A percentile compares a stretch with the other conserved stretches of the same genome.
Evolutionary conservation across 1,140 invertebrate genomes (phyloP).

Genomic region (Berghia stephanieae): DNA sequence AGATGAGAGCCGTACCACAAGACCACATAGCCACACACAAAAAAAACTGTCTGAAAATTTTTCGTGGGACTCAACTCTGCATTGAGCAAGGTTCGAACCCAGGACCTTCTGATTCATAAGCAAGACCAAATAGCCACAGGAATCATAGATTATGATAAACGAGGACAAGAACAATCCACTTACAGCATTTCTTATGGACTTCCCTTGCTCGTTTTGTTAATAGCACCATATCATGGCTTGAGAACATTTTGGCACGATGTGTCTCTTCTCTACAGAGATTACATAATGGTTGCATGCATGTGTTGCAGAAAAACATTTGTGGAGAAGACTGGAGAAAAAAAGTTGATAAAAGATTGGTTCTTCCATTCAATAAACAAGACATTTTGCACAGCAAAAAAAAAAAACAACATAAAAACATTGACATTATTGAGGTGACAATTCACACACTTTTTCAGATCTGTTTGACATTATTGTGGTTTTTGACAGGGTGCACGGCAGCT

Average conservation of each 20-base stretch:
- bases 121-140: no score
- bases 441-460: no score
- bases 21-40: no score
- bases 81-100: no score
- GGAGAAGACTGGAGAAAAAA: constrained; percentile 37
- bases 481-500: no score
- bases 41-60: no score
- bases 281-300: constrained; percentile 55
- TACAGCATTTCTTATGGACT: constrained; percentile 55
- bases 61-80: no score
- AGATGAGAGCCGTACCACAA: no score
- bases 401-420: neutral
- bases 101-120: no score
- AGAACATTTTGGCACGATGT: constrained; percentile 57
- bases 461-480: no score
- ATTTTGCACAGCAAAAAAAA: neutral
- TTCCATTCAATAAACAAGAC: neutral
- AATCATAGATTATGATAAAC: no score
- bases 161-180: no score
- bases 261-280: constrained; percentile 50
- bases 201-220: constrained; percentile 54
- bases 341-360: neutral
- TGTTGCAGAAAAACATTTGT: constrained; percentile 60
- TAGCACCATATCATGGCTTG: constrained; percentile 50
- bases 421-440: neutral